Evolutionary conservation across 2,797 vertebrate species (phyloP), one percentile per base, ranked within the genome.

Genomic region (Enteromius paludinosus): DNA sequence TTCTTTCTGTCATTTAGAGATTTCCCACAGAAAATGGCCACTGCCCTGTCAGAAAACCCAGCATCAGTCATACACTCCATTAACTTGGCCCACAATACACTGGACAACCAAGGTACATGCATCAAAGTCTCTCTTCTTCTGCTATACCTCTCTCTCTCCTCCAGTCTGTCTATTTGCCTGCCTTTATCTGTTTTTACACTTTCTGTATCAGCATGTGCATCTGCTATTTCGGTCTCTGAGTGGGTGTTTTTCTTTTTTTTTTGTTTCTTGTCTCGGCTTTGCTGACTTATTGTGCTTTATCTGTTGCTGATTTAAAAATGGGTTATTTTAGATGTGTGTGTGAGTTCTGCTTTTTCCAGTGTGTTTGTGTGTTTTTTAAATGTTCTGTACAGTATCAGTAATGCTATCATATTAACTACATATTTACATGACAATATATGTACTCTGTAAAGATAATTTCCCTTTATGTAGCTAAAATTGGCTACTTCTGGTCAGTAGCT

Each of bases 1-100:
- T 30, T 54, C 83, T n/a, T 68, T 71, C 68, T 80, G 73, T 80
- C n/a, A 74, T 73, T 66, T 78, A 97, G 96, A 89, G 96, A 97
- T 90, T 97, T 97, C 88, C 96, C 96, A 52, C 96, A 96, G 93
- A 97, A 97, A 92, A 95, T 97, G 94, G 94, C 96, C 47, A 92
- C 95, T 1, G 96, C 96, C 0, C 92, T 97, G 89, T 95, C 95
- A 2, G 96, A 97, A 91, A 97, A 97, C 90, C 95, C 96, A 1
- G 93, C 93, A 87, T 96, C 96, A 28, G 93, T 95, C 89, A 95
- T 98, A 86, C 96, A 96, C 90, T 95, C 95, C 30, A 94, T 97
- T 90, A 96, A 95, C 92, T 93, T 97, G 90, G 96, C 97, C 85
- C 95, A 96, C 89, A 97, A 97, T 93, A 94, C 96, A 0, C 92